phyloP scores from a whole-genome alignment of 2,888 invertebrate species.

The Synanthedon tipuliformis region DNA sequence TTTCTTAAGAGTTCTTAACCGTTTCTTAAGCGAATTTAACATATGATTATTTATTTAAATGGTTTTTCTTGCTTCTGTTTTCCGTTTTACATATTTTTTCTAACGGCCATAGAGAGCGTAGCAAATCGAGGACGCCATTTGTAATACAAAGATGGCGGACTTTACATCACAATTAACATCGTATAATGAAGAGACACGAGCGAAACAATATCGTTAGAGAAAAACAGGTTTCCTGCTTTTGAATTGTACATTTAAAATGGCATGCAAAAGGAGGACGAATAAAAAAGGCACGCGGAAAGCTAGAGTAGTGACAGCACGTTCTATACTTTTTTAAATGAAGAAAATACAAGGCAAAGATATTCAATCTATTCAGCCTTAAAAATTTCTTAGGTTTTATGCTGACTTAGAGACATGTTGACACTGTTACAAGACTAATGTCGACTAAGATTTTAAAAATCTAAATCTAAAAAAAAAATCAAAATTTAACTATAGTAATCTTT shows the following conservation, averaged over 20 bases:
- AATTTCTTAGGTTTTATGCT: no score
- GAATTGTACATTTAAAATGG: conserved; percentile 14
- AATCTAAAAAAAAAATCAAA: no score
- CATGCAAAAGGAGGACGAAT: not conserved
- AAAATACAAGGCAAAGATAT: no score
- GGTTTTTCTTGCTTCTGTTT: not conserved
- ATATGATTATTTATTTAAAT: not conserved
- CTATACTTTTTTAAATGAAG: not conserved
- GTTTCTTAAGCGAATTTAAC: no score
- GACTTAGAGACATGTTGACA: no score
- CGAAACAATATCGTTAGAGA: conserved; percentile 50
- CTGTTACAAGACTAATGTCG: no score
- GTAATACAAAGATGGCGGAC: conserved; percentile 57
- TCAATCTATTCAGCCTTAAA: conserved; percentile 1
- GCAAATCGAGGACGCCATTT: conserved; percentile 50
- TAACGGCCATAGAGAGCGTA: not conserved
- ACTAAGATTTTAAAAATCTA: no score
- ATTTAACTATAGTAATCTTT: no score
- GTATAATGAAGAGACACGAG: conserved; percentile 44
- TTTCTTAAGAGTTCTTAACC: no score
- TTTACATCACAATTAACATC: conserved; percentile 58
- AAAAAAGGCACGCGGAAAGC: not conserved
- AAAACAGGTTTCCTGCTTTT: conserved; percentile 53
- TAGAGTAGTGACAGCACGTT: not conserved
- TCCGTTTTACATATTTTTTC: not conserved